These are phyloP conservation scores for Drosophila sucinea DNA, from an alignment of 1,140 invertebrate species.

Conservation along the genomic window DNA sequence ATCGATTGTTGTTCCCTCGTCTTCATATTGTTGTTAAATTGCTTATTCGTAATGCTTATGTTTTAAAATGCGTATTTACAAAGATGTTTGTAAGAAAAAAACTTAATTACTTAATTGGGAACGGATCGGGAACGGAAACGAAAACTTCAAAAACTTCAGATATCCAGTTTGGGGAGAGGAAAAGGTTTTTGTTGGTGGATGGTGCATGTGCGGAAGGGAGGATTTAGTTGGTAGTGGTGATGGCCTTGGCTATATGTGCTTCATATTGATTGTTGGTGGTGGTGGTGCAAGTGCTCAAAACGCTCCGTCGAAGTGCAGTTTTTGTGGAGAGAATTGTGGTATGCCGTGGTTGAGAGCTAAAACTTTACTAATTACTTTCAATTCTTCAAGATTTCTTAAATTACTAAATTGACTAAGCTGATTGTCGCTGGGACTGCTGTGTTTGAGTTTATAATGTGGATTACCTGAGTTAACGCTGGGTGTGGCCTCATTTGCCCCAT, in stretches of 20 bases:
- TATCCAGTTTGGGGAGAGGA: slow-evolving; percentile 26
- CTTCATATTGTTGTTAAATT: slow-evolving; percentile 33
- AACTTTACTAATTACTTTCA: slow-evolving; percentile 92
- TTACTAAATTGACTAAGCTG: slow-evolving; percentile 85
- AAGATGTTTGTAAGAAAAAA: slow-evolving; percentile 67
- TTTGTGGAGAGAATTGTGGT: slow-evolving; percentile 77
- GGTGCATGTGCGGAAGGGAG: slow-evolving; percentile 23
- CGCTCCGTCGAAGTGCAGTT: slow-evolving; percentile 72
- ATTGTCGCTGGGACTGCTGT: slow-evolving; percentile 84
- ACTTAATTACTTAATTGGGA: slow-evolving; percentile 51
- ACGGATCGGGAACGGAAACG: slow-evolving; percentile 22
- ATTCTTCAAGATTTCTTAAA: slow-evolving; percentile 86
- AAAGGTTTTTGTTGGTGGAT: slow-evolving; percentile 39
- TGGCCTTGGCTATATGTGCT: slow-evolving; percentile 42
- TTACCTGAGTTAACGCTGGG: slow-evolving; percentile 67
- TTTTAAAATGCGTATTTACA: slow-evolving; percentile 74
- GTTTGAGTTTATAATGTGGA: slow-evolving; percentile 65
- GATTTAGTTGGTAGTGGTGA: slow-evolving; percentile 42
- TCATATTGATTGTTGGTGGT: slow-evolving; percentile 16
- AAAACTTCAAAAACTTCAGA: slow-evolving; percentile 14
- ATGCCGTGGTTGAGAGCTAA: slow-evolving; percentile 89
- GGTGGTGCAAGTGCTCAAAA: slow-evolving; percentile 71
- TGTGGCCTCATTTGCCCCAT: slow-evolving; percentile 59
- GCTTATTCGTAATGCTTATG: slow-evolving; percentile 57
- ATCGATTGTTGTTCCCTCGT: slow-evolving; percentile 28